phyloP scores from a whole-genome alignment of 2,113 vertebrate genomes.

The Strix uralensis region DNA sequence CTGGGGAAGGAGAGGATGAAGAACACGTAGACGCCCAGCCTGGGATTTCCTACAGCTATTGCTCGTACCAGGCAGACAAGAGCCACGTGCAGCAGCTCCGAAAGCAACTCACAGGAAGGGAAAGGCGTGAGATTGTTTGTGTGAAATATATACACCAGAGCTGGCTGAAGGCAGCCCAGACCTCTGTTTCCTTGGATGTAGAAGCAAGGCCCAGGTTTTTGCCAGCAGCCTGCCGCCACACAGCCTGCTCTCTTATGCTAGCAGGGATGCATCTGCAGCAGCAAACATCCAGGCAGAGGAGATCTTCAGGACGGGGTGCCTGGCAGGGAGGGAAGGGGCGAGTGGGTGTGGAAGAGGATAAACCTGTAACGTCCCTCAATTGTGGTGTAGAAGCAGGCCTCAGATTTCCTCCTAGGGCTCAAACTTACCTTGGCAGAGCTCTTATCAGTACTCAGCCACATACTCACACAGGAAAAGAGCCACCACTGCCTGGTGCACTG shows the following conservation, averaged over 20 bases:
- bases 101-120: not conserved
- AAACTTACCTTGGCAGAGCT: not conserved
- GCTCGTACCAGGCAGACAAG: not conserved
- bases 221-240: not conserved
- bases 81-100: not conserved
- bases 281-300: not conserved
- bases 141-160: not conserved
- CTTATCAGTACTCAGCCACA: not conserved
- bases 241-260: not conserved
- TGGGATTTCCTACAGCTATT: not conserved
- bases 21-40: not conserved
- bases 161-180: not conserved
- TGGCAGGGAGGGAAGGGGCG: not conserved
- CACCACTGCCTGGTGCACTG: not conserved
- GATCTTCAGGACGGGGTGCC: not conserved
- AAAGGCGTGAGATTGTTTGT: constrained; percentile 23
- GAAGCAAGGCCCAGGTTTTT: not conserved
- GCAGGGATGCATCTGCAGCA: not conserved
- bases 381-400: not conserved
- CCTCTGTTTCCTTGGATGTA: not conserved
- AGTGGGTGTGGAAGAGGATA: not conserved
- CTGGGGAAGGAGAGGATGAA: not conserved
- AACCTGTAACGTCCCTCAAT: not conserved
- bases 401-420: not conserved
- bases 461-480: not conserved